Conservation (phyloP, 2,113 vertebrate genomes). For the Acrocephalus kingi region DNA sequence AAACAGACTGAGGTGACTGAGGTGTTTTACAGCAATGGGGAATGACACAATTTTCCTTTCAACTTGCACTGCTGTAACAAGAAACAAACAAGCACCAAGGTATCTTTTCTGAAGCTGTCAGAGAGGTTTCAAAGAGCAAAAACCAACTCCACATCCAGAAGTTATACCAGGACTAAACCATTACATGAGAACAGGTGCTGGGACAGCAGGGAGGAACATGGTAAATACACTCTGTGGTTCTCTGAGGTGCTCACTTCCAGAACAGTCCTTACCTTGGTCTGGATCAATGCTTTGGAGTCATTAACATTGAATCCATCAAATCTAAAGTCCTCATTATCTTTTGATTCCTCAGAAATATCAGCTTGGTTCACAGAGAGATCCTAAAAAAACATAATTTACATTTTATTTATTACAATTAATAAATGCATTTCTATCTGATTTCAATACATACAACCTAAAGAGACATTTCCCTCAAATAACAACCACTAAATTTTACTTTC, state of each 20-base stretch:
- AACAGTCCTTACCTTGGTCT: constrained; percentile 69
- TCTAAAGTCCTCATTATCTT: not conserved
- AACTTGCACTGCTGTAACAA: not conserved
- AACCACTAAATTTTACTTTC: not conserved
- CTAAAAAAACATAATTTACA: constrained; percentile 29
- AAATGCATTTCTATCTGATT: not conserved
- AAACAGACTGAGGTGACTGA: not conserved
- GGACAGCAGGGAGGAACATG: not conserved
- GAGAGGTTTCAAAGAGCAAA: not conserved
- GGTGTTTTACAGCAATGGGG: not conserved
- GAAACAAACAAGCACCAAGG: not conserved
- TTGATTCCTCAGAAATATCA: not conserved
- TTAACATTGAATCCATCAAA: constrained; percentile 10
- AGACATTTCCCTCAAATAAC: not conserved
- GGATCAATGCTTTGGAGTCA: constrained; percentile 64
- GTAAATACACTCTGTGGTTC: not conserved
- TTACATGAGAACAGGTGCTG: not conserved
- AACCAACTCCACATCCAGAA: not conserved
- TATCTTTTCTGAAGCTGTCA: not conserved
- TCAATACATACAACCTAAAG: not conserved
- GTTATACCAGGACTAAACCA: not conserved
- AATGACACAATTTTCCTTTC: not conserved
- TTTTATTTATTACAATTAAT: not conserved
- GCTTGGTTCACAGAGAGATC: not conserved
- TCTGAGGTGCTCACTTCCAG: not conserved